Evolutionary conservation across 2,888 invertebrate genomes (phyloP).

Genomic region (Drepana falcataria): DNA sequence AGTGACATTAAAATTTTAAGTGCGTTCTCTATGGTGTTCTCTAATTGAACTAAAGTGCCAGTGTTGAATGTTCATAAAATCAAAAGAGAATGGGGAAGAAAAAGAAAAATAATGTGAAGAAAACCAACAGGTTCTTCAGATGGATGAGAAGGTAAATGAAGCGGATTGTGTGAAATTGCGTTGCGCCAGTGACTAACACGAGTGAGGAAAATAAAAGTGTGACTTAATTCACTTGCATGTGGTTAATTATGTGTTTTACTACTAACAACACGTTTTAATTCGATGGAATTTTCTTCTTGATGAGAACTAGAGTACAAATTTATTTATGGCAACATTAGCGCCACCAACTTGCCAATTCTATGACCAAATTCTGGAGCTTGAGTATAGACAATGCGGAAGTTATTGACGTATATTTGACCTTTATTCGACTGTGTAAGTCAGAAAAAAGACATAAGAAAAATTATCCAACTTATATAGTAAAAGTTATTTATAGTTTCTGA

Average conservation of each 20-base stretch:
- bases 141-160: slow-evolving; percentile 68
- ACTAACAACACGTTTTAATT: too few species aligned
- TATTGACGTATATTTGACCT: too few species aligned
- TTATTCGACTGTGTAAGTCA: too few species aligned
- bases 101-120: slow-evolving; percentile 64
- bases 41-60: slow-evolving; percentile 32
- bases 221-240: slow-evolving; percentile 9
- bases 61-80: slow-evolving; percentile 38
- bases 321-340: too few species aligned
- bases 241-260: not conserved
- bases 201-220: slow-evolving; percentile 7
- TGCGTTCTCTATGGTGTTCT: slow-evolving; percentile 35
- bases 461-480: too few species aligned
- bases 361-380: too few species aligned
- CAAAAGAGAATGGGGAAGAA: slow-evolving; percentile 64
- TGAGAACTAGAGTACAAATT: too few species aligned
- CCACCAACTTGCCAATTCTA: too few species aligned
- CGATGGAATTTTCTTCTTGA: too few species aligned
- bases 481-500: too few species aligned
- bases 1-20: slow-evolving; percentile 1
- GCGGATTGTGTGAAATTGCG: not conserved
- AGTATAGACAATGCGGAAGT: too few species aligned
- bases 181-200: slow-evolving; percentile 18
- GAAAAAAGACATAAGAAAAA: too few species aligned
- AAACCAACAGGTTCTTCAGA: slow-evolving; percentile 66